Evolutionary conservation across 2,888 invertebrate species (phyloP).

Genomic region (Tuberolachnus salignus): DNA sequence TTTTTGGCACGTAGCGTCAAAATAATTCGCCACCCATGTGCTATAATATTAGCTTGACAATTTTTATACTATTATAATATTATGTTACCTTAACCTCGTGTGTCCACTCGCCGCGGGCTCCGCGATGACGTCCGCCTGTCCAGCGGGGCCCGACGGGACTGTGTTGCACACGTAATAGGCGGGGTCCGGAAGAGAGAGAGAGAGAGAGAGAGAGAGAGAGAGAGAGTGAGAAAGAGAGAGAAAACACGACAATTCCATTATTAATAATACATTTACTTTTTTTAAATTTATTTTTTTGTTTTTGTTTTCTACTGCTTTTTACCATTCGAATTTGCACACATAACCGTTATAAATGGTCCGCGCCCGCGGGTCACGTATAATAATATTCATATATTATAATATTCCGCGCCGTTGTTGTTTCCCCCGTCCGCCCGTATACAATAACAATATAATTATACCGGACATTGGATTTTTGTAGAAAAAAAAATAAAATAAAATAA

Average conservation of each 20-base stretch:
- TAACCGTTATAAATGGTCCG: conserved; percentile 44
- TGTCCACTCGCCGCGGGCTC: neutral
- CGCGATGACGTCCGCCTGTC: conserved; percentile 1
- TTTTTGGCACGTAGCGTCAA: too few species aligned
- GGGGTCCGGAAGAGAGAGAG: neutral
- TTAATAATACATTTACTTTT: neutral
- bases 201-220: neutral
- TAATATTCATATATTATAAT: too few species aligned
- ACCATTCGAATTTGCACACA: conserved; percentile 25
- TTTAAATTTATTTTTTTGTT: neutral
- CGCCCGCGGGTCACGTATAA: neutral
- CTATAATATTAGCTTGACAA: too few species aligned
- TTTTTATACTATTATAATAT: too few species aligned
- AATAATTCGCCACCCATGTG: too few species aligned
- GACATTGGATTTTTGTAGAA: neutral
- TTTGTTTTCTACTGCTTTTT: too few species aligned
- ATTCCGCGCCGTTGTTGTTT: too few species aligned
- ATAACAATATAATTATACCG: conserved; percentile 7
- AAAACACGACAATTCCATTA: conserved; percentile 50
- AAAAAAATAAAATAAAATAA: neutral
- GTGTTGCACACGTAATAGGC: neutral
- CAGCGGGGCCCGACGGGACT: neutral
- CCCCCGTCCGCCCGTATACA: neutral
- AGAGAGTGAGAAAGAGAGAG: neutral
- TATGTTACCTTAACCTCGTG: too few species aligned